These are phyloP conservation scores for Marronus borbonicus DNA, from an alignment of 2,888 invertebrate species.

Conservation along the genomic window DNA sequence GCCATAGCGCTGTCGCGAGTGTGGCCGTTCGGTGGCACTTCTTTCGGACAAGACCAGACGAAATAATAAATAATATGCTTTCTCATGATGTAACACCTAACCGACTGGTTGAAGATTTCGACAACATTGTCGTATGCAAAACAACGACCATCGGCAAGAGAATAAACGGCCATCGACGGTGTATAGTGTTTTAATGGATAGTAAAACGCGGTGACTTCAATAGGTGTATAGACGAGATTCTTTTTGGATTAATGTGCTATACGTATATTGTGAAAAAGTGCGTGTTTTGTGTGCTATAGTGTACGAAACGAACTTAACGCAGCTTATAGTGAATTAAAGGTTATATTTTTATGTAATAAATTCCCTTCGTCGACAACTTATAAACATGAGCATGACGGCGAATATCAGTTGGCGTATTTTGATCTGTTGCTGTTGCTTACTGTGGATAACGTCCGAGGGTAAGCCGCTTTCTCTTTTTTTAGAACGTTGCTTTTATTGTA, in stretches of 20 bases:
- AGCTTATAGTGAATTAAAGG: constrained; percentile 9
- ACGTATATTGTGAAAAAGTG: constrained; percentile 15
- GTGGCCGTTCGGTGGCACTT: constrained; percentile 52
- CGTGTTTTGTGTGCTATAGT: background rate
- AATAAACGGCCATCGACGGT: constrained; percentile 4
- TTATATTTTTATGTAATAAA: background rate
- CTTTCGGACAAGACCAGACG: background rate
- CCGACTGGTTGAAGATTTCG: background rate
- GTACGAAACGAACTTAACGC: background rate
- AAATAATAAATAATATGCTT: constrained; percentile 40
- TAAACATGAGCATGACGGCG: constrained; percentile 22
- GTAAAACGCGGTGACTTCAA: constrained; percentile 35
- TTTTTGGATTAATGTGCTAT: constrained; percentile 1
- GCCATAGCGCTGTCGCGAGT: constrained; percentile 59
- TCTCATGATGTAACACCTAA: constrained; percentile 19
- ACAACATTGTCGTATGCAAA: constrained; percentile 8
- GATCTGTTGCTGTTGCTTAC: constrained; percentile 30
- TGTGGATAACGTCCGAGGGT: constrained; percentile 36
- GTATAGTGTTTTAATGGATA: background rate
- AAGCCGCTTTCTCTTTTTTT: constrained; percentile 46
- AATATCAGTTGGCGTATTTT: constrained; percentile 29
- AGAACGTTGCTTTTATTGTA: constrained; percentile 23
- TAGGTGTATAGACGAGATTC: constrained; percentile 35
- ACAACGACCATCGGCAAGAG: constrained; percentile 9
- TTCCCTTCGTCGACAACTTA: constrained; percentile 15